Conservation (phyloP, 2,113 vertebrate genomes). For the Eulacestoma nigropectus region DNA sequence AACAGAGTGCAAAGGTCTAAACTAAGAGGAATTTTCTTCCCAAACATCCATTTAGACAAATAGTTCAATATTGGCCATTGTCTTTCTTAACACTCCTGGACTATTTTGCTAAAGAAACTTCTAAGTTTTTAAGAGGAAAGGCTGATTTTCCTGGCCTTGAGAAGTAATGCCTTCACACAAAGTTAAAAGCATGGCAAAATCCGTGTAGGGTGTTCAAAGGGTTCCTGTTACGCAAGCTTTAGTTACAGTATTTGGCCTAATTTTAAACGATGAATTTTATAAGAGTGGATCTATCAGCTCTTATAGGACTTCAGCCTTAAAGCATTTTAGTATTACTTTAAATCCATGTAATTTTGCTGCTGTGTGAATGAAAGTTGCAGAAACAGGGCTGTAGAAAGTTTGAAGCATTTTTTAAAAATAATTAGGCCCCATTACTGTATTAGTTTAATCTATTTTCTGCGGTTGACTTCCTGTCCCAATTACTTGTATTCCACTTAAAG, state of each 20-base stretch:
- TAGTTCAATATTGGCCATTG: background rate
- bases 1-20: background rate
- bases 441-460: background rate
- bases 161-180: background rate
- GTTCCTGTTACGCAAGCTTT: background rate
- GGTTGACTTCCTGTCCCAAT: background rate
- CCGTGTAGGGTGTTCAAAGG: background rate
- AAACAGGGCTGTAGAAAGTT: background rate
- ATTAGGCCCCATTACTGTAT: background rate
- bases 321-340: background rate
- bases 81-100: background rate
- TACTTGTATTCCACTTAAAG: background rate
- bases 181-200: background rate
- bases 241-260: background rate
- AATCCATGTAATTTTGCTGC: background rate
- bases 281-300: background rate
- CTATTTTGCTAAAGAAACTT: background rate
- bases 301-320: background rate
- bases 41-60: background rate
- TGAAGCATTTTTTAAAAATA: background rate
- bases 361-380: background rate
- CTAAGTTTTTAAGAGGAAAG: background rate
- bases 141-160: background rate
- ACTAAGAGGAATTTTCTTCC: background rate
- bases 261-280: background rate